These are phyloP conservation scores for Leptopilina drosophilae DNA, from an alignment of 2,888 invertebrate species.

Conservation along the genomic window DNA sequence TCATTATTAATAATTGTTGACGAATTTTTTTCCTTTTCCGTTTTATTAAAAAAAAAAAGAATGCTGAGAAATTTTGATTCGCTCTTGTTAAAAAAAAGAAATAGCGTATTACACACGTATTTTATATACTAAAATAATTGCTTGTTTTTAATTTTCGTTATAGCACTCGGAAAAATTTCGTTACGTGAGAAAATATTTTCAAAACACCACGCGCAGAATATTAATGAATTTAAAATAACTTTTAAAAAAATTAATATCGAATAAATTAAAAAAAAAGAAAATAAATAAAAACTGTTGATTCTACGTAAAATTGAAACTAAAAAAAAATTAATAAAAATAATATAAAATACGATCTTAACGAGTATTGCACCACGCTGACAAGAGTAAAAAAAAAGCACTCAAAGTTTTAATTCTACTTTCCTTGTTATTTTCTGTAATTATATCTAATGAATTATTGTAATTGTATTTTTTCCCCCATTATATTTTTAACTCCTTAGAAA, in stretches of 20 bases:
- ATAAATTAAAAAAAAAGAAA: neutral
- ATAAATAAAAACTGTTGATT: neutral
- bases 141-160: conserved; percentile 47
- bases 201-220: conserved; percentile 47
- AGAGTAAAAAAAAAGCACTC: conserved; percentile 58
- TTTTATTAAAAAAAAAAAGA: conserved; percentile 12
- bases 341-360: conserved; percentile 43
- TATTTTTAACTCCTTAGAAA: conserved; percentile 72
- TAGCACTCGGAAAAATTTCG: conserved; percentile 39
- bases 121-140: conserved; percentile 28
- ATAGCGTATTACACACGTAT: conserved; percentile 33
- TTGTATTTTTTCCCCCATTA: conserved; percentile 68
- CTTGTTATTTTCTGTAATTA: conserved; percentile 72
- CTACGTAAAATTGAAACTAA: conserved; percentile 37
- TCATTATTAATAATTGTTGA: conserved; percentile 41
- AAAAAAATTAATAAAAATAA: conserved; percentile 48
- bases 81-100: conserved; percentile 11
- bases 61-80: conserved; percentile 12
- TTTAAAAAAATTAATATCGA: conserved; percentile 5
- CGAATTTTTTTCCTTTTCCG: conserved; percentile 17
- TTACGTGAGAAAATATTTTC: conserved; percentile 39
- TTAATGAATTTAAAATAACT: conserved; percentile 46
- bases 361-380: conserved; percentile 57
- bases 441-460: conserved; percentile 71
- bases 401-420: conserved; percentile 69